phyloP scores from a whole-genome alignment of 2,888 invertebrate genomes.

The Xylota segnis region DNA sequence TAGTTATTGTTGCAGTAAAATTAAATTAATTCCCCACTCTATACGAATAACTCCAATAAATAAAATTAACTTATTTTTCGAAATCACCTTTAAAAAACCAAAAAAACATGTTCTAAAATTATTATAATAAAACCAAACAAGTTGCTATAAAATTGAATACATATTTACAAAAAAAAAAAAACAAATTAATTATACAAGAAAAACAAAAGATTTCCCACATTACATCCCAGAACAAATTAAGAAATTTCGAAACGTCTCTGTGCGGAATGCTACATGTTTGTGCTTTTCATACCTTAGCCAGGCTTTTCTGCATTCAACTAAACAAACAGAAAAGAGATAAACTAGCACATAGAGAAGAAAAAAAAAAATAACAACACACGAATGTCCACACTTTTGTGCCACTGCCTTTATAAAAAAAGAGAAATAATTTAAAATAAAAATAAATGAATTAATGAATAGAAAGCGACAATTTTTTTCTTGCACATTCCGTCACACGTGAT shows the following conservation, averaged over 20 bases:
- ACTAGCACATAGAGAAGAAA: background rate
- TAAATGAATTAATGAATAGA: constrained; percentile 1
- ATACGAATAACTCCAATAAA: constrained; percentile 35
- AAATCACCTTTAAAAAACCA: constrained; percentile 55
- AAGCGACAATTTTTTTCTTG: constrained; percentile 30
- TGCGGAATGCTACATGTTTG: constrained; percentile 23
- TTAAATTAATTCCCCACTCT: constrained; percentile 9
- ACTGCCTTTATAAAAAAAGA: constrained; percentile 58
- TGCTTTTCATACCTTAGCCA: constrained; percentile 14
- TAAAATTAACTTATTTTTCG: constrained; percentile 60
- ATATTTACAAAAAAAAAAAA: constrained; percentile 37
- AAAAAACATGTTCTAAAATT: constrained; percentile 37
- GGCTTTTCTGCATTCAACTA: constrained; percentile 22
- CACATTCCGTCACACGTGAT: constrained; percentile 50
- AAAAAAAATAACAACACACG: constrained; percentile 14
- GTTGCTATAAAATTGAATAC: constrained; percentile 48
- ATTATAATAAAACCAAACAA: constrained; percentile 9
- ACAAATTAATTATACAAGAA: background rate
- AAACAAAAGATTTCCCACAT: background rate
- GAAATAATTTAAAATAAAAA: constrained; percentile 12
- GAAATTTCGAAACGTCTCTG: background rate
- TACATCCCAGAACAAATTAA: too few species aligned
- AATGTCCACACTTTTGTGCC: constrained; percentile 65
- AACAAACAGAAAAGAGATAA: background rate
- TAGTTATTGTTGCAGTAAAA: constrained; percentile 47